Base-by-base conservation (phyloP, 1,140 invertebrate genomes). In the Bombus waltoni region DNA sequence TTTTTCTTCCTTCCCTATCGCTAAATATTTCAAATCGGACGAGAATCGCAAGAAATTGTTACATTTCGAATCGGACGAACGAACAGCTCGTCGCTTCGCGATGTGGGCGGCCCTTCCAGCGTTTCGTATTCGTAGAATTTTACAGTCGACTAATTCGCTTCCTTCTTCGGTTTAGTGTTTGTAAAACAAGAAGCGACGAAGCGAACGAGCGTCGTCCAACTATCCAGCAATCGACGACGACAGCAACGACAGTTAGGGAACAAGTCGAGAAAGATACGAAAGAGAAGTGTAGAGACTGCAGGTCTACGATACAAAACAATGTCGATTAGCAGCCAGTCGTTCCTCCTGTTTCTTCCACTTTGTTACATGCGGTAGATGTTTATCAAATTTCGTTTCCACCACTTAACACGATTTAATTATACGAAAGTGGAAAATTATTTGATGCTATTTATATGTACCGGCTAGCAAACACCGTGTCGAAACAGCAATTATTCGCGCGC, bases 301-400 rank as follows among this genome's bases (percentile, higher is more conserved):
- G 35, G n/a, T 35, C 22, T 38, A 8, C 18, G 32, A n/a, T 32
- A 42, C n/a, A 22, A 53, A 32, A 22, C 18, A 74, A 74, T 74
- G 44, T 74, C 42, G 44, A 74, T 74, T 47, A 47, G n/a, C 28
- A n/a, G 32, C 18, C n/a, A 47, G n/a, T 44, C 18, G 40, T 73
- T 44, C 71, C 38, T 53, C 28, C 28, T 42, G 72, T 73, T 47
- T 47, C 72, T 47, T 73, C n/a, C 42, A 32, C 42, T 35, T 15
- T 38, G 42, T 40, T 62, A n/a, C 35, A n/a, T 38, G 35, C 28
- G 53, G 53, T 76, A 59, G 74, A 76, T 76, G 25, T 10, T 76
- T 40, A 32, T 76, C 74, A 53, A 62, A 76, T 75, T 75, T 74
- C 72, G 32, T 76, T 76, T 76, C 47, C 35, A 76, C 25, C 25